phyloP scores from a whole-genome alignment of 2,888 invertebrate genomes.

The Epinotia bilunana region DNA sequence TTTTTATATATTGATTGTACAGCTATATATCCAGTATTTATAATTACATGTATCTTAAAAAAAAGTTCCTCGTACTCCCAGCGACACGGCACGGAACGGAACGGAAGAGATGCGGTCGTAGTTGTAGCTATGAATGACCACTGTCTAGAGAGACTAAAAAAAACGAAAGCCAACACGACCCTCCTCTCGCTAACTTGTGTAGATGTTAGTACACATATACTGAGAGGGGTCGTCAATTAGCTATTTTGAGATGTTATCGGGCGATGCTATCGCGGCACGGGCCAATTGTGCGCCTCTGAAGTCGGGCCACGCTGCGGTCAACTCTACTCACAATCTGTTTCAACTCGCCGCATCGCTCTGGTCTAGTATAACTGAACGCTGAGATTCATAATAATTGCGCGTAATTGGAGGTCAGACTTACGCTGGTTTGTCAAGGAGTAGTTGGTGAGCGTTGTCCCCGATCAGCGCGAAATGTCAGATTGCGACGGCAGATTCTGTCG shows the following conservation, averaged over 20 bases:
- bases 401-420: not conserved
- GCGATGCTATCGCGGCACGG: conserved; percentile 18
- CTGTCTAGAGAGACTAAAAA: no score
- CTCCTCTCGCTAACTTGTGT: not conserved
- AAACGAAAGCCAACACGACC: no score
- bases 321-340: not conserved
- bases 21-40: no score
- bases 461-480: conserved; percentile 26
- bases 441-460: not conserved
- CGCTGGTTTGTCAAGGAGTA: not conserved
- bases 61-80: no score
- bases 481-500: conserved; percentile 27
- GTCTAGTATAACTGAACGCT: not conserved
- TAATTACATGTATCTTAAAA: no score
- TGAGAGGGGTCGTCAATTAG: conserved; percentile 12
- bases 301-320: not conserved
- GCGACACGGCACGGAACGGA: no score
- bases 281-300: conserved; percentile 15
- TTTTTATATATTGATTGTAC: no score
- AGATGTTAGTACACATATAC: not conserved
- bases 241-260: conserved; percentile 30
- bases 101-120: no score
- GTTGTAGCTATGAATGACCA: not conserved
- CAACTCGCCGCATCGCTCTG: no score
- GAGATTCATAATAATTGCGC: not conserved